Conservation (phyloP, 2,797 vertebrate genomes). For the Tapera naevia region DNA sequence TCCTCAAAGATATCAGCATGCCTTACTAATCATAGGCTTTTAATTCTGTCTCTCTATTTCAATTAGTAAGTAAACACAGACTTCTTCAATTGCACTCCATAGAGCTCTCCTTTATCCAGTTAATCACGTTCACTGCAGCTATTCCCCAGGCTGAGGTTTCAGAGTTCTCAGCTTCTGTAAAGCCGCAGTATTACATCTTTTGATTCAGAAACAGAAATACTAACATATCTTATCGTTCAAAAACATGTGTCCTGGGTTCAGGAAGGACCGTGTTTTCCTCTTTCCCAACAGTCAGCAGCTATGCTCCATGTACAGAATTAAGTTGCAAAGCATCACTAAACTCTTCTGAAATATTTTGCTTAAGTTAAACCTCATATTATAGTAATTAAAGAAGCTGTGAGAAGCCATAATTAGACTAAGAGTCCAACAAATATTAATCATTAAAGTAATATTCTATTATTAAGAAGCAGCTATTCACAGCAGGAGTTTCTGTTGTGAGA, state of each 20-base stretch:
- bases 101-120: conserved; percentile 37
- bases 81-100: neutral
- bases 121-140: conserved; percentile 26
- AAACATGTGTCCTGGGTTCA: conserved; percentile 37
- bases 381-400: conserved; percentile 68
- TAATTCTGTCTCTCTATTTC: conserved; percentile 59
- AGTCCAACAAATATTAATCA: conserved; percentile 62
- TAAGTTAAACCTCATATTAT: conserved; percentile 66
- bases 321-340: conserved; percentile 46
- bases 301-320: conserved; percentile 33
- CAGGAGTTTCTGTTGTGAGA: neutral
- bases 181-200: conserved; percentile 13
- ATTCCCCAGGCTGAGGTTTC: neutral
- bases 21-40: conserved; percentile 21
- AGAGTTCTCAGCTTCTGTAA: neutral
- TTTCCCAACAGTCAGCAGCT: neutral
- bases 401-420: conserved; percentile 47
- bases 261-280: conserved; percentile 4
- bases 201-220: conserved; percentile 50
- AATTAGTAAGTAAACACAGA: conserved; percentile 46
- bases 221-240: conserved; percentile 46
- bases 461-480: conserved; percentile 7
- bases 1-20: neutral
- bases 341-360: conserved; percentile 55
- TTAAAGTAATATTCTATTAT: conserved; percentile 59